Evolutionary conservation across 2,888 invertebrate species (phyloP).

Genomic region (Trichopria drosophilae): DNA sequence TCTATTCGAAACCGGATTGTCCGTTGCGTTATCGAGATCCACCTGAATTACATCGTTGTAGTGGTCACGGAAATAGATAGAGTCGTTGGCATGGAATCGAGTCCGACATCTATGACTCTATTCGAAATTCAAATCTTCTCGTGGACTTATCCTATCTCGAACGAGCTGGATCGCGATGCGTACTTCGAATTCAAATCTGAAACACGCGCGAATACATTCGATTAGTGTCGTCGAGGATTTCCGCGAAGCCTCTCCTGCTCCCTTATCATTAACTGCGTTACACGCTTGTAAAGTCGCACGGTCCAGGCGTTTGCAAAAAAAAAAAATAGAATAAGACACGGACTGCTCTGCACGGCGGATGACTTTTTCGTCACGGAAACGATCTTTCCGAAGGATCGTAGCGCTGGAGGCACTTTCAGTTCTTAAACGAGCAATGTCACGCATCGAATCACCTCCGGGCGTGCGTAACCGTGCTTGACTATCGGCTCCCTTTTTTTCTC

Average conservation of each 20-base stretch:
- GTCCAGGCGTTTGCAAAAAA: too few relatives aligned
- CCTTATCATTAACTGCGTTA: too few relatives aligned
- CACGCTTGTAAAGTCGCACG: not conserved
- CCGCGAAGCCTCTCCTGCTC: too few relatives aligned
- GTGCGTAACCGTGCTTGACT: constrained; percentile 44
- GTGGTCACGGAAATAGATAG: constrained; percentile 23
- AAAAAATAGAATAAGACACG: constrained; percentile 8
- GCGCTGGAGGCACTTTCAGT: constrained; percentile 30
- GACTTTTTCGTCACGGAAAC: constrained; percentile 33
- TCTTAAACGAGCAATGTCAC: constrained; percentile 50
- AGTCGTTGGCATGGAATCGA: constrained; percentile 16
- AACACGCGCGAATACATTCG: too few relatives aligned
- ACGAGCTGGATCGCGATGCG: too few relatives aligned
- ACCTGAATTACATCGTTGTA: too few relatives aligned
- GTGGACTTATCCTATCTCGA: too few relatives aligned
- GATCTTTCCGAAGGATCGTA: constrained; percentile 31
- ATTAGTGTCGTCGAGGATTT: too few relatives aligned
- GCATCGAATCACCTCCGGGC: constrained; percentile 48
- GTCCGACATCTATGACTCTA: constrained; percentile 17
- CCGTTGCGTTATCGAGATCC: too few relatives aligned
- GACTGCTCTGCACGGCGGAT: constrained; percentile 35
- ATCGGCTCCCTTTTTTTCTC: constrained; percentile 38
- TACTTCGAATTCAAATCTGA: too few relatives aligned
- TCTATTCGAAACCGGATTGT: too few relatives aligned
- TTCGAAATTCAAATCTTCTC: constrained; percentile 21